These are phyloP conservation scores for Lucilia sericata DNA, from an alignment of 1,140 invertebrate genomes.

Conservation along the genomic window DNA sequence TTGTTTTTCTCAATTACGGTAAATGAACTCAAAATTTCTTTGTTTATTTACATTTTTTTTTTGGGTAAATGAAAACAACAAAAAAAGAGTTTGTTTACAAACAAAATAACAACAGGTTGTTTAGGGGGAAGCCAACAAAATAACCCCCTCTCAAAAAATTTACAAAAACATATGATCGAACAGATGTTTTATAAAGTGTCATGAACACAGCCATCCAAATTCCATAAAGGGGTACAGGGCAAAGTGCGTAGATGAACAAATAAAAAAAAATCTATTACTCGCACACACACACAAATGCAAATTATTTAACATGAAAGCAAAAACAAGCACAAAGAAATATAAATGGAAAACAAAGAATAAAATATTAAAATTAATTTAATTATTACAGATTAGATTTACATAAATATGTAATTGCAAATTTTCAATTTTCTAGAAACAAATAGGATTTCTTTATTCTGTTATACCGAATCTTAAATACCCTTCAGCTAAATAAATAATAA, in stretches of 20 bases:
- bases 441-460: too few relatives aligned
- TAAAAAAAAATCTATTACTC: not conserved
- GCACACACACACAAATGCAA: not conserved
- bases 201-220: not conserved
- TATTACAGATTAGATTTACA: not conserved
- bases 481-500: too few relatives aligned
- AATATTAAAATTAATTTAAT: not conserved
- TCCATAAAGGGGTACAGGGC: not conserved
- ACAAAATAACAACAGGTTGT: not conserved
- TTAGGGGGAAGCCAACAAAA: not conserved
- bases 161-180: not conserved
- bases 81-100: slow-evolving; percentile 21
- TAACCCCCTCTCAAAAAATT: not conserved
- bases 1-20: not conserved
- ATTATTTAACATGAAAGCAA: not conserved
- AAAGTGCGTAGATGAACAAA: not conserved
- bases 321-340: not conserved
- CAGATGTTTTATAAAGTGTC: not conserved
- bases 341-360: not conserved
- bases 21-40: slow-evolving; percentile 3
- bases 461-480: too few relatives aligned
- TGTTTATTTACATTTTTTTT: slow-evolving; percentile 2
- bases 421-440: too few relatives aligned
- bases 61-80: not conserved
- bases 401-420: too few relatives aligned